Evolutionary conservation across 2,888 invertebrate genomes (phyloP), one percentile per base, ranked within the genome.

Genomic region (Crocallis elinguaria): DNA sequence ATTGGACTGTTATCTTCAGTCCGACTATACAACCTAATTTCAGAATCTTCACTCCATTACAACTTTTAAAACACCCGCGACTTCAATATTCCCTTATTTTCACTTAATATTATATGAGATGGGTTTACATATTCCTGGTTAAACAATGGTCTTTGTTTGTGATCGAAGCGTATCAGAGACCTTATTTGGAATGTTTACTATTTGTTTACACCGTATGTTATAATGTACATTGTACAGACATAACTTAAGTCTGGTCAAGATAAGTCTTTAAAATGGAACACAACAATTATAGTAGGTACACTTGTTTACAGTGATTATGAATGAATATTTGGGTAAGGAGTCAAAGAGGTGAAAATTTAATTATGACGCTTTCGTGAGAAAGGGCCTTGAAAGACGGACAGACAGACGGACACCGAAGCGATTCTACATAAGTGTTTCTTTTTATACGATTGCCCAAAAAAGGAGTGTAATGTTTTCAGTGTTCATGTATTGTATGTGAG

Each of bases 1-100:
- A 11, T 17, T 8, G 12, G n/a, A 23, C 41, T 13, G 32, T 25
- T 19, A 19, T 19, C 11, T 25, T 21, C 35, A 32, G 30, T 32
- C 11, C 37, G 41, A 33, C 43, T 54, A 51, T 60, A 56, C 59
- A 69, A 77, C 71, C 69, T 68, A 65, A 71, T 77, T 75, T 66
- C n/a, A 46, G 48, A 62, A 67, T 68, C 57, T 60, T 54, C 46
- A 46, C 38, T 35, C 45, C 45, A 43, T 46, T 56, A 62, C 62
- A 63, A 60, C 61, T 68, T 69, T 60, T 56, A 64, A 67, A 67
- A 64, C 62, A 61, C 36, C 54, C 64, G 56, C 48, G 35, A 46
- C 50, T 45, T 41, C 50, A 33, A 54, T 60, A 57, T 45, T 32
- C 30, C 33, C 39, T 36, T 36, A 36, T 49, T 45, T 55, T 35